phyloP scores from a whole-genome alignment of 2,888 invertebrate species.

The Yponomeuta evonymella region DNA sequence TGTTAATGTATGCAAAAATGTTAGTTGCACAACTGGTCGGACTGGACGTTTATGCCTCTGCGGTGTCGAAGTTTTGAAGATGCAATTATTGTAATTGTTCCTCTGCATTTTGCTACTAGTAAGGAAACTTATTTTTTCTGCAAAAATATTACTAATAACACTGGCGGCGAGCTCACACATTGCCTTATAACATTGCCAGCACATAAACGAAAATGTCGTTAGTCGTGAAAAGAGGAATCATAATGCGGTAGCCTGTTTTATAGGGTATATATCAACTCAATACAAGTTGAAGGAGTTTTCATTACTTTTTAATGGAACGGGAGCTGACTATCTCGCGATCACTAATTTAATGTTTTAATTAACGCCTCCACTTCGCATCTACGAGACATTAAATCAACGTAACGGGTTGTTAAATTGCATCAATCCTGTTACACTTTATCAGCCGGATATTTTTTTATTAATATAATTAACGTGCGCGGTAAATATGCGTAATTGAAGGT shows the following conservation, averaged over 20 bases:
- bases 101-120: not conserved
- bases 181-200: not conserved
- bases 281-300: slow-evolving; percentile 39
- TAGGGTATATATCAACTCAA: not conserved
- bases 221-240: not conserved
- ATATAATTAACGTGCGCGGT: slow-evolving; percentile 10
- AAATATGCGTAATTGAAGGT: not conserved
- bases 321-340: slow-evolving; percentile 50
- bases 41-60: not conserved
- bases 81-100: slow-evolving; percentile 1
- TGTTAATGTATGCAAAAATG: slow-evolving; percentile 1
- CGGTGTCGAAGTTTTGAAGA: slow-evolving; percentile 1
- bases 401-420: slow-evolving; percentile 34
- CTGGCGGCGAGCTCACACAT: not conserved
- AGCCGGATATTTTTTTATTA: slow-evolving; percentile 14
- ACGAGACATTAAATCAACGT: slow-evolving; percentile 43
- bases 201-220: not conserved
- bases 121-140: not conserved
- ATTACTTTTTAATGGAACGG: slow-evolving; percentile 61
- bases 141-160: not conserved
- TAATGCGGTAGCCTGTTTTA: not conserved
- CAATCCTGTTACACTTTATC: slow-evolving; percentile 6
- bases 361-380: slow-evolving; percentile 40
- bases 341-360: slow-evolving; percentile 63
- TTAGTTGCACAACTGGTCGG: not conserved